Conservation (phyloP, 2,888 invertebrate genomes). For the Congeria kusceri region DNA sequence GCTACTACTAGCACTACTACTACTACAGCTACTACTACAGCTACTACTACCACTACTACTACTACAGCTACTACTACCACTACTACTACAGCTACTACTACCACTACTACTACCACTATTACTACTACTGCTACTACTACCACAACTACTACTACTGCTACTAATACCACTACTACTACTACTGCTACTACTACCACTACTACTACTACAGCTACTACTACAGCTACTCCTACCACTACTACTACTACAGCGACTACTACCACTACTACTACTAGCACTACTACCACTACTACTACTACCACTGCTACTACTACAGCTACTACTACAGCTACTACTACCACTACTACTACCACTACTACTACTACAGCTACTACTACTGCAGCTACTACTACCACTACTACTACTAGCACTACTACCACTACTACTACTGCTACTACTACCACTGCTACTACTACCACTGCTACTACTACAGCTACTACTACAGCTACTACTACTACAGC, state of each 20-base stretch:
- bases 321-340: not conserved
- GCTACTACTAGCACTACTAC: not conserved
- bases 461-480: constrained; percentile 6
- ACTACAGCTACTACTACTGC: not conserved
- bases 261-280: not conserved
- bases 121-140: not conserved
- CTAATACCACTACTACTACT: constrained; percentile 3
- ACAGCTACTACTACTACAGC: constrained; percentile 3
- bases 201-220: not conserved
- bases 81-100: not conserved
- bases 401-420: constrained; percentile 1
- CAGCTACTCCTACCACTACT: too few species aligned
- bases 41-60: constrained; percentile 8
- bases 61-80: constrained; percentile 2
- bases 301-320: not conserved
- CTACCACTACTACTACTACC: constrained; percentile 8
- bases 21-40: not conserved
- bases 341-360: constrained; percentile 1
- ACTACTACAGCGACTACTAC: not conserved
- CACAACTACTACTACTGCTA: constrained; percentile 5
- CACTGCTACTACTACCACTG: constrained; percentile 2
- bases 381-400: not conserved
- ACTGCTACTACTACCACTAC: constrained; percentile 5
- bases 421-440: constrained; percentile 8
- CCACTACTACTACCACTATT: not conserved